These are phyloP conservation scores for Grantiella picta DNA, from an alignment of 2,113 vertebrate species.

Conservation along the genomic window DNA sequence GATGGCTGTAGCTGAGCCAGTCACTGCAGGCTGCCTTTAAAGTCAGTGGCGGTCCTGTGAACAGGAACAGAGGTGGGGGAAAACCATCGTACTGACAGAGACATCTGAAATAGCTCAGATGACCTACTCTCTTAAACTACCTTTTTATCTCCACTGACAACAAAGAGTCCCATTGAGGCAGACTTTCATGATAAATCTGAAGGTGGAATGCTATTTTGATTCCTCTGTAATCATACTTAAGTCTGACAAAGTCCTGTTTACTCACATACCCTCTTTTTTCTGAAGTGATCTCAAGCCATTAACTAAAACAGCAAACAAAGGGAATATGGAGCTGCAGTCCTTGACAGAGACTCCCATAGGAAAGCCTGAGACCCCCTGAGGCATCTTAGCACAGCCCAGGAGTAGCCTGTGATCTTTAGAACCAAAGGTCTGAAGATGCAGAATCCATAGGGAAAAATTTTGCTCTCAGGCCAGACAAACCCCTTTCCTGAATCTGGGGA, in stretches of 20 bases:
- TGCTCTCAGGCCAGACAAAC: not conserved
- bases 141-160: not conserved
- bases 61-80: not conserved
- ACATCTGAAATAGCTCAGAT: not conserved
- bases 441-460: not conserved
- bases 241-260: not conserved
- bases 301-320: not conserved
- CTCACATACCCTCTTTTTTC: not conserved
- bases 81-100: fast-evolving
- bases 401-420: not conserved
- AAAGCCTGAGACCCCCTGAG: not conserved
- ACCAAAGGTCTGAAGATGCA: not conserved
- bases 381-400: fast-evolving
- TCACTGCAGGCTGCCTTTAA: not conserved
- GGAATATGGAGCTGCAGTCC: not conserved
- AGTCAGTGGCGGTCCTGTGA: not conserved
- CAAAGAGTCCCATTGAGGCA: not conserved
- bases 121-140: not conserved
- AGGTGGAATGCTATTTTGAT: not conserved
- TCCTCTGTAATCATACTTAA: not conserved
- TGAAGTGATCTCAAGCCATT: not conserved
- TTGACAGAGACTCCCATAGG: not conserved
- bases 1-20: not conserved
- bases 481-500: not conserved
- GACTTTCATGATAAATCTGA: not conserved